Base-by-base conservation (phyloP, 1,140 invertebrate species). In the Pentalonia nigronervosa region DNA sequence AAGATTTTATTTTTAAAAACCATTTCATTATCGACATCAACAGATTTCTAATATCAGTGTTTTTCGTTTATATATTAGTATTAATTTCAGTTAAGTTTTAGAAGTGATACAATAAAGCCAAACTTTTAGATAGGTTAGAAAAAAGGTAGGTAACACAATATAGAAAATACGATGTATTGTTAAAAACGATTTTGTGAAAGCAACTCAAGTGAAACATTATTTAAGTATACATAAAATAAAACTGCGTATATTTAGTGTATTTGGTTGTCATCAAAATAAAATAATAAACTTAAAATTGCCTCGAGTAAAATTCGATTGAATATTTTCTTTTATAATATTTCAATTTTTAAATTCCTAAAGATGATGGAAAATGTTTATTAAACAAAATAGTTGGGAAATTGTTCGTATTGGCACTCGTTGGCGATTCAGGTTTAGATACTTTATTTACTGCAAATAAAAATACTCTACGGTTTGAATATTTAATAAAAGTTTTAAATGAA, bases 261-360 rank as follows among this genome's bases (percentile, higher is more conserved):
- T 76, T 7, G n/a, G 60, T 76, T 76, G 60, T n/a, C 30, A 20
- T 17, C 14, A n/a, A 76, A 76, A n/a, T 76, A 76, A n/a, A n/a
- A 47, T 86, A 47, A 47, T 86, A 86, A 47, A 47, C 4, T 86
- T 86, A 7, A 86, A 21, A 47, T 86, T n/a, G 41, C 41, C 84
- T n/a, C 14, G 17, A 47, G 84, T 45, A 20, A 86, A 41, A 25
- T 86, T 86, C 84, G 23, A 86, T 86, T 86, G 45, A 86, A 86
- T 48, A 48, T 86, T 86, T 86, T 86, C 25, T 30, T 76, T 17
- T 30, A 8, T 14, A 25, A n/a, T 25, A 14, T 47, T 86, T 47
- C 9, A 86, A n/a, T 86, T 86, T 86, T 47, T 86, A 86, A 1
- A 86, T 86, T 86, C 84, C 45, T 86, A 47, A 86, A 48, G 11